Evolutionary conservation across 2,797 vertebrate species (phyloP).

Genomic region (Lepilemur septentrionalis): DNA sequence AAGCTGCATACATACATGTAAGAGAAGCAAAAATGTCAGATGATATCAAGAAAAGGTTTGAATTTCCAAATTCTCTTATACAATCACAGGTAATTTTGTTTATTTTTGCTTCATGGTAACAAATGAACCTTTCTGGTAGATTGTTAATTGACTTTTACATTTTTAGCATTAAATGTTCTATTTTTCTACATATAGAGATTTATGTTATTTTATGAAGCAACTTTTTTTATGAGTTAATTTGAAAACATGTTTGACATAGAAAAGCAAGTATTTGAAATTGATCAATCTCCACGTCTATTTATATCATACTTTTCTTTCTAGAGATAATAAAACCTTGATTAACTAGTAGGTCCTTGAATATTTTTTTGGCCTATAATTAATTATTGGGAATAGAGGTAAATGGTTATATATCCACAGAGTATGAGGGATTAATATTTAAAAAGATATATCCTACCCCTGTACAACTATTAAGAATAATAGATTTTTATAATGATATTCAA

Average conservation of each 20-base stretch:
- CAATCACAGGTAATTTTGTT: conserved; percentile 92
- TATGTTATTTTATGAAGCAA: conserved; percentile 16
- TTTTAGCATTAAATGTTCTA: conserved; percentile 50
- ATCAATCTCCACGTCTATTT: conserved; percentile 28
- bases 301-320: conserved; percentile 1
- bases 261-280: conserved; percentile 44
- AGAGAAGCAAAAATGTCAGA: conserved; percentile 87
- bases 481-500: conserved; percentile 48
- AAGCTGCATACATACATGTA: conserved; percentile 16
- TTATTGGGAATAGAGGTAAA: conserved; percentile 32
- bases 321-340: conserved; percentile 42
- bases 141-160: conserved; percentile 19
- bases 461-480: conserved; percentile 4
- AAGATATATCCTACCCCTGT: background rate
- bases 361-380: conserved; percentile 35
- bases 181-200: background rate
- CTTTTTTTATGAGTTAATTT: conserved; percentile 14
- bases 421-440: conserved; percentile 43
- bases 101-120: conserved; percentile 57
- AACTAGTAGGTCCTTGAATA: background rate
- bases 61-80: conserved; percentile 92
- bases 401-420: background rate
- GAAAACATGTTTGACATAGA: conserved; percentile 14
- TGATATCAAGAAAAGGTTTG: conserved; percentile 91
- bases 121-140: background rate